Evolutionary conservation across 2,113 vertebrate genomes (phyloP).

Genomic region (Psophia crepitans): DNA sequence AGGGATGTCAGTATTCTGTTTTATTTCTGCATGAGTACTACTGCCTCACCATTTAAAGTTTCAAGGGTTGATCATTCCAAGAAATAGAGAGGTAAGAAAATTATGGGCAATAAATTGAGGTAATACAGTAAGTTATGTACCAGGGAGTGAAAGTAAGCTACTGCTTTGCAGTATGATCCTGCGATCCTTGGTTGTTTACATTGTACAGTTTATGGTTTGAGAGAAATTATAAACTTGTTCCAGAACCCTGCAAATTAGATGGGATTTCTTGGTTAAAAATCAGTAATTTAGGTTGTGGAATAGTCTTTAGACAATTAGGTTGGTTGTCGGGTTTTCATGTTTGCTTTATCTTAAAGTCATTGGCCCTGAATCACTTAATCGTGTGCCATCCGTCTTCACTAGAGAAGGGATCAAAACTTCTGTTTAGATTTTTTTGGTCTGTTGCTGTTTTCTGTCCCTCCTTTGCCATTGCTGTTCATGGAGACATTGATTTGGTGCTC

Average conservation of each 20-base stretch:
- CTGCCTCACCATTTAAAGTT: neutral
- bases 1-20: neutral
- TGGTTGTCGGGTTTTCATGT: neutral
- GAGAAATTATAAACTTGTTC: neutral
- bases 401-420: neutral
- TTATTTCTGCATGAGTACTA: neutral
- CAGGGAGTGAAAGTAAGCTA: neutral
- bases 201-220: neutral
- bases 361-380: neutral
- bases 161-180: neutral
- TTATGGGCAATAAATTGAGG: neutral
- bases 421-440: neutral
- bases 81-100: neutral
- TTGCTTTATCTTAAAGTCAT: neutral
- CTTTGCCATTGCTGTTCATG: neutral
- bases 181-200: neutral
- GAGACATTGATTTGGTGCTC: neutral
- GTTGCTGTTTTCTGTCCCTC: neutral
- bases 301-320: neutral
- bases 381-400: neutral
- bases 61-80: neutral
- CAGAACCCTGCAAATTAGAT: neutral
- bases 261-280: neutral
- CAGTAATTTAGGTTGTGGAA: neutral
- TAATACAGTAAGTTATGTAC: neutral